These are phyloP conservation scores for Pocillopora grandis DNA, from an alignment of 92 coral and sea anemone species.

Conservation along the genomic window DNA sequence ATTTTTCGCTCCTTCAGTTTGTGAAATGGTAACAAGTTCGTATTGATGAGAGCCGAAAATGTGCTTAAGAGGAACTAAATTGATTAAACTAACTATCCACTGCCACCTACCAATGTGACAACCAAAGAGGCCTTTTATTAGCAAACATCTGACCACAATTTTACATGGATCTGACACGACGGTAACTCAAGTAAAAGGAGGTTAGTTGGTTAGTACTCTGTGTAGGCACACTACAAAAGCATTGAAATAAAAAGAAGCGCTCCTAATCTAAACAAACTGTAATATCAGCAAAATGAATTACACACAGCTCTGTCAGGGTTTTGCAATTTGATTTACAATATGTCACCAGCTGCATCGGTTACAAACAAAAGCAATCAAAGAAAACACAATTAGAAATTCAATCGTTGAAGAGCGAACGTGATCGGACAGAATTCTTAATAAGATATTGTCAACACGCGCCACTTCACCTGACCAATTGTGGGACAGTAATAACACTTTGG, in stretches of 20 bases:
- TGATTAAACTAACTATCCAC: background rate
- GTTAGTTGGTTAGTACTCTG: background rate
- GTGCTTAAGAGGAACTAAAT: background rate
- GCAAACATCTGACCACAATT: slow-evolving; percentile 7
- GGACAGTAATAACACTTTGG: background rate
- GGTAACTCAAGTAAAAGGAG: background rate
- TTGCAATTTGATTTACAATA: slow-evolving; percentile 20
- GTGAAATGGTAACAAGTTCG: background rate
- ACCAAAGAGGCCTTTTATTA: slow-evolving; percentile 15
- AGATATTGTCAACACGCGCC: slow-evolving; percentile 8
- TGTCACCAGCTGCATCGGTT: slow-evolving; percentile 15
- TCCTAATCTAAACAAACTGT: background rate
- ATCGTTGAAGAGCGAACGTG: slow-evolving; percentile 13
- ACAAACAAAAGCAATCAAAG: slow-evolving; percentile 22
- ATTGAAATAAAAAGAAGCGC: background rate
- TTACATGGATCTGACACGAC: background rate
- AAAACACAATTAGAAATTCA: slow-evolving; percentile 23
- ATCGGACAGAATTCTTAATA: slow-evolving; percentile 26
- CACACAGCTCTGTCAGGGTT: background rate
- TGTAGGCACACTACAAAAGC: background rate
- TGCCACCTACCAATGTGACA: background rate
- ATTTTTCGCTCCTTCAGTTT: too few relatives aligned
- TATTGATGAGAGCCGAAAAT: too few relatives aligned
- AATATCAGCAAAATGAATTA: background rate
- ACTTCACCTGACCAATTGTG: slow-evolving; percentile 6